Conservation (phyloP, 2,797 vertebrate species). For the Spinibarbus caldwelli region DNA sequence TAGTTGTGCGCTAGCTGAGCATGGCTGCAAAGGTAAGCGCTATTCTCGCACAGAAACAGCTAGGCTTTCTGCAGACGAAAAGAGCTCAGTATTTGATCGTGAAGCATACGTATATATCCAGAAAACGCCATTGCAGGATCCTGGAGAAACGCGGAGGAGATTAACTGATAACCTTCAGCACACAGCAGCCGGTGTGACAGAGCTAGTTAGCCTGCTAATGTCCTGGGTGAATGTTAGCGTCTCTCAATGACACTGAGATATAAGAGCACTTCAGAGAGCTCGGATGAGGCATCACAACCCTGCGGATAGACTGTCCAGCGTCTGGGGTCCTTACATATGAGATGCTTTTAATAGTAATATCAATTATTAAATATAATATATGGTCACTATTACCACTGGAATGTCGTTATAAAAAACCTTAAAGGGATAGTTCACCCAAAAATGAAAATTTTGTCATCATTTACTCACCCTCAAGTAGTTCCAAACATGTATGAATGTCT, state of each 20-base stretch:
- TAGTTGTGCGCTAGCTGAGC: constrained; percentile 68
- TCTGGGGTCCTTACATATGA: not conserved
- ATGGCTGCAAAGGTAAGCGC: constrained; percentile 81
- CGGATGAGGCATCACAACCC: not conserved
- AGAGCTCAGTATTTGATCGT: not conserved
- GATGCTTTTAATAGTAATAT: not conserved
- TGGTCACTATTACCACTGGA: not conserved
- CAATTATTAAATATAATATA: not conserved
- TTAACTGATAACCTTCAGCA: constrained; percentile 27
- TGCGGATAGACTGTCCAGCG: not conserved
- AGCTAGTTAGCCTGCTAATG: constrained; percentile 65
- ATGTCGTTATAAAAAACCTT: not conserved
- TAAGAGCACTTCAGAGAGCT: constrained; percentile 18
- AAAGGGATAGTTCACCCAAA: too few species aligned
- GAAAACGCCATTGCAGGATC: not conserved
- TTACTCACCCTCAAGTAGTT: too few species aligned
- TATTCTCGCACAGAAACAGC: constrained; percentile 26
- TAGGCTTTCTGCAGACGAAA: not conserved
- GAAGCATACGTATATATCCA: not conserved
- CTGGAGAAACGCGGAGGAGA: not conserved
- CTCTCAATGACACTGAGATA: constrained; percentile 70
- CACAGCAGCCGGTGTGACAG: constrained; percentile 13
- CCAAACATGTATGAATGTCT: too few species aligned
- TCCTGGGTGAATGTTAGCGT: constrained; percentile 60
- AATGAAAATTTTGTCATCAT: too few species aligned